Base-by-base conservation (phyloP, 92 coral and sea anemone species). In the Umimayanthus chanpuru region DNA sequence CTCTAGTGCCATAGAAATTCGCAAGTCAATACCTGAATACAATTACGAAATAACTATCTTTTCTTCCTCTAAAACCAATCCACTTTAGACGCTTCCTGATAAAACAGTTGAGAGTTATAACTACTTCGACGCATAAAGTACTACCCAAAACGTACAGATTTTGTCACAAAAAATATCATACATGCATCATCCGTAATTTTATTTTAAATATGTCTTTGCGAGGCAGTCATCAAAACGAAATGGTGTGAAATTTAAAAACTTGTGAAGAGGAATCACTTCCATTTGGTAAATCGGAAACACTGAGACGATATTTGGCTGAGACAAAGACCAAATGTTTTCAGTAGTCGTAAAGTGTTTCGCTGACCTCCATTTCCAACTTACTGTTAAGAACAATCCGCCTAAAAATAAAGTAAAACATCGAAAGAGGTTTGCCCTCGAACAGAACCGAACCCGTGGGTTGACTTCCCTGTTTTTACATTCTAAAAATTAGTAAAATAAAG, bases 231-330 rank as follows among this genome's bases (percentile, higher is more conserved):
- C 49, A 29, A 79, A n/a, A 78, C 30, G 6, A 74, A 75, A 80
- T 20, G 38, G 26, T 28, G 68, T 8, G 68, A 56, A 55, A 80
- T 50, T 39, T 23, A 40, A 77, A 47, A 23, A 70, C 26, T 29
- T 71, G 67, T 25, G 41, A 83, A 70, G 61, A 67, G 87, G 28
- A 28, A 68, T 72, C 78, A 67, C 87, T 83, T 44, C 66, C 53
- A 44, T 83, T n/a, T 68, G 78, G 44, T 83, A 18, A 12, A 18
- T 43, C 21, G 23, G 28, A 68, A 83, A 43, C 15, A 53, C 73
- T 41, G 26, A 56, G 43, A 20, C 20, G 12, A 30, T 43, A 18
- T 70, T 53, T 20, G 44, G 41, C 38, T 40, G 79, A 83, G 47
- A 83, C 47, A 41, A 20, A 66, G 40, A 41, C n/a, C 10, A 82